Evolutionary conservation across 2,113 vertebrate genomes (phyloP), one percentile per base, ranked within the genome.

Genomic region (Pseudorhombus dupliciocellatus): DNA sequence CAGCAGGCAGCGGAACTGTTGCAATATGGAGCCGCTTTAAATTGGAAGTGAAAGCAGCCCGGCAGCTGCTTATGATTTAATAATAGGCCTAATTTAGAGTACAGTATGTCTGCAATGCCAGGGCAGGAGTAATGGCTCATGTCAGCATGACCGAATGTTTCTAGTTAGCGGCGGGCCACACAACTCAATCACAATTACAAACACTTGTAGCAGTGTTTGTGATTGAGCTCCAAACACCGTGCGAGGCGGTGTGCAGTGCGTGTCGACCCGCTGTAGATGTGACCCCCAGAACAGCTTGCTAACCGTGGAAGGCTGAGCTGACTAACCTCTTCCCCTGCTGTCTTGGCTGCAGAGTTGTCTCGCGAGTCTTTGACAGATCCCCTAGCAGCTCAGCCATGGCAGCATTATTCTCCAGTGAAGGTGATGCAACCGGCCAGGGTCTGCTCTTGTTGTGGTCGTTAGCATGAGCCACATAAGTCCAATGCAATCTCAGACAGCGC

Each of bases 61-160:
- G 34, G 59, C 70, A 72, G 79, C 72, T 79, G 67, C 64, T 14
- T 40, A 16, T 79, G 67, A 69, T 73, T 79, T 75, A 65, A 69
- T 75, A 61, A 72, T n/a, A 15, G 53, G 22, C 34, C 22, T 68
- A 28, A 81, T 67, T 59, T 57, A 24, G 34, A 74, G 52, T 52
- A 28, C 56, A 30, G 83, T 40, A 2, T 48, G 34, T 71, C 34
- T 24, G 69, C 66, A 48, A 18, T 58, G 56, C 15, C 14, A 2
- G 40, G 0, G 22, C 14, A 4, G n/a, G 4, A 18, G 63, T 14
- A 70, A 53, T 5, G 4, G 20, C 44, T 84, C 56, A 20, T 68
- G 60, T 58, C 51, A 73, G 22, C 30, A 20, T 56, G 31, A 60
- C 46, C 18, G 5, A 62, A 2, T 22, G 55, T n/a, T 14, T 34